Evolutionary conservation across 2,888 invertebrate genomes (phyloP), one percentile per base, ranked within the genome.

Genomic region (Amblyteles armatorius): DNA sequence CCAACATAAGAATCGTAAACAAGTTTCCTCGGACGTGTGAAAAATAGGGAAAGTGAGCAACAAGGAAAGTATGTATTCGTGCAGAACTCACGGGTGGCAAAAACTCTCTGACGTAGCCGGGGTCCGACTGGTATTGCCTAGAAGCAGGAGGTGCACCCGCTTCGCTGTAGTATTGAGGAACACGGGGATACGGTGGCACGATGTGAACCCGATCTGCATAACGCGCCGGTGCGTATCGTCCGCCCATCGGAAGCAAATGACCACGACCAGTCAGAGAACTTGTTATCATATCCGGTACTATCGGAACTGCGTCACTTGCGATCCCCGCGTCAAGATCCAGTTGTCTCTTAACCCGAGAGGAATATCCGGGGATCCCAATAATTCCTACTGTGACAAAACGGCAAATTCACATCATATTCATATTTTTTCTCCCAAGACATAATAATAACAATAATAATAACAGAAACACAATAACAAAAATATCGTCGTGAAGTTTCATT

Each of bases 241-340:
- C 19, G 1, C 40, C 40, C 11, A 67, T 40, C 19, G 65, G 19
- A 19, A 19, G 26, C 40, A 16, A n/a, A 67, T 22, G 7, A 19
- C 9, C 4, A 0, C 65, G 65, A 19, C 40, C 19, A 67, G 11
- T 67, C 9, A 40, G 40, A 40, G 65, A n/a, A 9, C 65, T 36
- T 19, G 65, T 67, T 67, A 67, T 67, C 65, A 40, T 67, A 7
- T 40, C 65, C 65, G 65, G n/a, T 40, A 40, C 40, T 4, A 65
- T 36, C 19, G 65, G 65, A 36, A 36, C 65, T 9, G 65, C 65
- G n/a, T 36, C 33, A 36, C 65, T 65, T n/a, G 65, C 36, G n/a
- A 65, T 36, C 36, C 19, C 65, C 36, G 19, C 65, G n/a, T 19
- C 65, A n/a, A 16, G 16, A 40, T 40, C 65, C 19, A 67, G 19